Conservation (phyloP, 2,113 vertebrate genomes). For the Cyprinus carpio region DNA sequence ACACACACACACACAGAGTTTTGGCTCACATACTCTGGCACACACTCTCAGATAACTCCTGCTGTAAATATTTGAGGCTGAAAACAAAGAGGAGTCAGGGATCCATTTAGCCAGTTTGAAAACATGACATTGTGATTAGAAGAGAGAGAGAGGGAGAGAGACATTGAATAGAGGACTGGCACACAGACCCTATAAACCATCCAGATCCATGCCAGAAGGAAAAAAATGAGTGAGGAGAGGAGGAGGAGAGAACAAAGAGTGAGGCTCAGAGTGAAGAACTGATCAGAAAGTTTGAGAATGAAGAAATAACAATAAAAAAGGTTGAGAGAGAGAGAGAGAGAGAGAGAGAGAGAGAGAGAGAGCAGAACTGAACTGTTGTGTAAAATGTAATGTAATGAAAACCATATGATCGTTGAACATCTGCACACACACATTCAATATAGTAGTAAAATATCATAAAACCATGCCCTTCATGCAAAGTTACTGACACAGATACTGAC, state of each 20-base stretch:
- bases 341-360: conserved; percentile 4
- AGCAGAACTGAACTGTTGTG: conserved; percentile 69
- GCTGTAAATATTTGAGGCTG: conserved; percentile 77
- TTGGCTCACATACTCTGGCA: conserved; percentile 64
- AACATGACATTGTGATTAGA: conserved; percentile 75
- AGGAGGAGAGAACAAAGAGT: conserved; percentile 23
- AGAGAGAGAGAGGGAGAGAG: conserved; percentile 42
- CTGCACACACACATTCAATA: conserved; percentile 21
- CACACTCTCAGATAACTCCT: conserved; percentile 66
- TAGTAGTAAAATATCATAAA: conserved; percentile 3
- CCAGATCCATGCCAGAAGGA: conserved; percentile 1
- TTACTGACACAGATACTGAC: background rate
- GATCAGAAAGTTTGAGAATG: conserved; percentile 7
- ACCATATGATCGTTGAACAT: conserved; percentile 73
- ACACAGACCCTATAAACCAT: conserved; percentile 31
- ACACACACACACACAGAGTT: conserved; percentile 50
- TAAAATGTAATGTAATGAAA: conserved; percentile 69
- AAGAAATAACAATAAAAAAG: conserved; percentile 40
- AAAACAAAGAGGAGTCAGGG: conserved; percentile 73
- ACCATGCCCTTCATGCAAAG: background rate
- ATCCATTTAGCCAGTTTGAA: conserved; percentile 72
- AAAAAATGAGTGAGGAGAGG: background rate
- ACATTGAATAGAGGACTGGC: conserved; percentile 10
- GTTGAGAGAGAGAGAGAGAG: conserved; percentile 26
- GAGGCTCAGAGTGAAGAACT: conserved; percentile 20